Evolutionary conservation across 1,140 invertebrate species (phyloP).

Genomic region (Bradysia coprophila): DNA sequence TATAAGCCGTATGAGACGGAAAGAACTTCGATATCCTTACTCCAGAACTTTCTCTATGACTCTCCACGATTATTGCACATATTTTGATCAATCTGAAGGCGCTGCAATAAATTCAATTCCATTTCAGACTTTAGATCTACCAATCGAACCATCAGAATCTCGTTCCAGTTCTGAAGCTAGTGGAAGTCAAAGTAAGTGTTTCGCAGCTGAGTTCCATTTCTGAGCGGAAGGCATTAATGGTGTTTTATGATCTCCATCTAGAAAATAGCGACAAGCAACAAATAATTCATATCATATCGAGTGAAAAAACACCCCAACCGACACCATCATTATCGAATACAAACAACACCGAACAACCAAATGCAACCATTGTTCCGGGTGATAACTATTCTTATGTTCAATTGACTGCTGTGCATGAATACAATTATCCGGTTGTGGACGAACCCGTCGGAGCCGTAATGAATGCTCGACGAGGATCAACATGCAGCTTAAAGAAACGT

Average conservation of each 20-base stretch:
- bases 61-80: too few relatives aligned
- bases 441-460: conserved; percentile 29
- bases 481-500: conserved; percentile 38
- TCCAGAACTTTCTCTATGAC: too few relatives aligned
- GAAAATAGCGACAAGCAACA: conserved; percentile 13
- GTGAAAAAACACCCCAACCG: conserved; percentile 15
- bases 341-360: background rate
- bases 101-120: background rate
- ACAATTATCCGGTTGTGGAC: conserved; percentile 60
- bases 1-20: too few relatives aligned
- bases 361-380: conserved; percentile 18
- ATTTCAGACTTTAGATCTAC: conserved; percentile 58
- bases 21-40: too few relatives aligned
- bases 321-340: conserved; percentile 30
- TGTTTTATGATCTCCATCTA: too few relatives aligned
- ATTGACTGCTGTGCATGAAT: conserved; percentile 62
- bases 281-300: conserved; percentile 25
- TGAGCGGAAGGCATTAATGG: too few relatives aligned
- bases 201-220: too few relatives aligned
- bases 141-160: conserved; percentile 48
- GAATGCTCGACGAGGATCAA: conserved; percentile 31
- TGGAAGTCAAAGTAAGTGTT: conserved; percentile 20
- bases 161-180: conserved; percentile 26
- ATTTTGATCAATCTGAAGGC: too few relatives aligned
- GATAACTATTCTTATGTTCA: conserved; percentile 75